Conservation (phyloP, 2,113 vertebrate genomes). For the Ameiurus melas region DNA sequence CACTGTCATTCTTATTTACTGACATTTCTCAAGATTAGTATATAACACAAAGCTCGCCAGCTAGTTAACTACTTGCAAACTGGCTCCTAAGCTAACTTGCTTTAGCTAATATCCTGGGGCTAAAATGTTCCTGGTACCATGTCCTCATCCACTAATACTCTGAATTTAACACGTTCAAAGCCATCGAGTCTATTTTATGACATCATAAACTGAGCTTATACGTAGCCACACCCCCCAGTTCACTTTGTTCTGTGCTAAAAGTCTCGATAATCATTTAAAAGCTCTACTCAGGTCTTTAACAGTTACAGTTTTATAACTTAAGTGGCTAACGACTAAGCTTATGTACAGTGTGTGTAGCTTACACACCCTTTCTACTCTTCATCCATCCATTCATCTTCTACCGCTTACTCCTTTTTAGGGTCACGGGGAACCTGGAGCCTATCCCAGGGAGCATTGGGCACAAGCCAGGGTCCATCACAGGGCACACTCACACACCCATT, state of each 20-base stretch:
- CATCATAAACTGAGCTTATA: background rate
- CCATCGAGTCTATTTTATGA: background rate
- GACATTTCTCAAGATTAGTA: background rate
- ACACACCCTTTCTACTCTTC: background rate
- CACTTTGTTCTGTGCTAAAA: background rate
- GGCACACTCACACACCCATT: too few species aligned
- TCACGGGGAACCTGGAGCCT: too few species aligned
- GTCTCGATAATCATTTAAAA: background rate
- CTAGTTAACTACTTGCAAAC: background rate
- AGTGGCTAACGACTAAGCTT: background rate
- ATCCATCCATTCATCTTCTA: too few species aligned
- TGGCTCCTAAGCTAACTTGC: background rate
- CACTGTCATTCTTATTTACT: background rate
- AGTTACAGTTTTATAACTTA: background rate
- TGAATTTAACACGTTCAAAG: background rate
- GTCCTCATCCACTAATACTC: background rate
- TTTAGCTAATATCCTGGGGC: background rate
- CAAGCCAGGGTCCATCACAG: too few species aligned
- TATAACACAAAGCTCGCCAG: background rate
- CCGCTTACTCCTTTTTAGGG: too few species aligned
- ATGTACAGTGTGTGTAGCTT: background rate
- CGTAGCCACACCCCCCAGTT: background rate
- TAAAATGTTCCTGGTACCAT: accelerated
- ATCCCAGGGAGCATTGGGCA: too few species aligned
- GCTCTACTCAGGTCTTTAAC: background rate